These are phyloP conservation scores for Hoplostethus atlanticus DNA, from an alignment of 2,797 vertebrate species.

Conservation along the genomic window DNA sequence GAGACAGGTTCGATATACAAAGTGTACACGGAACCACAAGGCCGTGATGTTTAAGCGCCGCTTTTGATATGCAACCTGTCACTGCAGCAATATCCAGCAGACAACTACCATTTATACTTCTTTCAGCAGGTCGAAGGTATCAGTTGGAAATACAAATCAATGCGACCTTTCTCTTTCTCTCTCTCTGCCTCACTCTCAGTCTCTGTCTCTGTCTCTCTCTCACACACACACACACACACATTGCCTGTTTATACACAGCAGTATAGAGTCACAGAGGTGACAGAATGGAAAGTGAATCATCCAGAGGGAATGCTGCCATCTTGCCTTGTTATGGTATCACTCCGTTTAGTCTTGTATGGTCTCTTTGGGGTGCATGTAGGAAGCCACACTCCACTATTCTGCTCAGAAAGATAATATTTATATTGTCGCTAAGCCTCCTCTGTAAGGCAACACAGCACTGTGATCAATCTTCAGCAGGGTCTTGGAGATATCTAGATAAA, in stretches of 20 bases:
- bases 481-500: slow-evolving; percentile 1
- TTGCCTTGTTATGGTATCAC: slow-evolving; percentile 56
- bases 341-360: slow-evolving; percentile 32
- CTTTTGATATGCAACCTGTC: slow-evolving; percentile 4
- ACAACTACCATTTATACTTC: not conserved
- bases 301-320: slow-evolving; percentile 58
- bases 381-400: not conserved
- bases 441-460: slow-evolving; percentile 7
- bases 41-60: slow-evolving; percentile 17
- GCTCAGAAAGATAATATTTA: slow-evolving; percentile 30
- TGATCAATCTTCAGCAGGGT: slow-evolving; percentile 18
- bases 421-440: slow-evolving; percentile 18
- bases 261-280: slow-evolving; percentile 46
- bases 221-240: not conserved
- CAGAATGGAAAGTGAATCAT: slow-evolving; percentile 65
- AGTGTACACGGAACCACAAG: slow-evolving; percentile 16
- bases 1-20: slow-evolving; percentile 52
- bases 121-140: slow-evolving; percentile 13
- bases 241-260: not conserved
- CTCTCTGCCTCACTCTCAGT: not conserved
- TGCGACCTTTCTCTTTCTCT: not conserved
- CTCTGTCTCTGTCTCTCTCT: too few species aligned
- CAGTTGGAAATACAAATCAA: slow-evolving; percentile 14
- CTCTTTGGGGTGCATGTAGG: not conserved
- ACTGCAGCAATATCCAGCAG: slow-evolving; percentile 9